A percentile compares a stretch with the other conserved stretches of the same genome.
Evolutionary conservation across 1,140 invertebrate species (phyloP).

Genomic region (Pachypsylla venusta): DNA sequence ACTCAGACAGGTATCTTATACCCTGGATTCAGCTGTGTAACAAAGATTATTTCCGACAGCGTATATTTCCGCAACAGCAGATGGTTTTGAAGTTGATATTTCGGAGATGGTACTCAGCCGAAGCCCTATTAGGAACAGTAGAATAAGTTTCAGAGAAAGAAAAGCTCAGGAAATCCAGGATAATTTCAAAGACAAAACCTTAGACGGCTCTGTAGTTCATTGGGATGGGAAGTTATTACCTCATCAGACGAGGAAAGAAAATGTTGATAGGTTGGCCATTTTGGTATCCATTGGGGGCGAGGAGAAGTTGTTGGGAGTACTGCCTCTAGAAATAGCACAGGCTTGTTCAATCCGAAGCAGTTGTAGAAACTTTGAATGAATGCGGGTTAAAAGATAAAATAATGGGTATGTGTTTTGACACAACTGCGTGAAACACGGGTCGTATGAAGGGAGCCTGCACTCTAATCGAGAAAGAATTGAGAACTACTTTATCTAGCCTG

Average conservation of each 20-base stretch:
- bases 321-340: not conserved
- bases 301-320: not conserved
- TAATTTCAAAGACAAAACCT: too few species aligned
- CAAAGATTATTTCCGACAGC: too few species aligned
- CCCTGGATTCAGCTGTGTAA: too few species aligned
- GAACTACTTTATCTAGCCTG: constrained; percentile 11
- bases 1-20: too few species aligned
- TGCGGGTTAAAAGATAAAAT: constrained; percentile 6
- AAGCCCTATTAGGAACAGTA: too few species aligned
- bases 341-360: constrained; percentile 10
- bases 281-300: not conserved
- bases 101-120: too few species aligned
- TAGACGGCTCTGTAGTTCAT: too few species aligned
- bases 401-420: constrained; percentile 11
- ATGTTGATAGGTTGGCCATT: not conserved
- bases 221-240: too few species aligned
- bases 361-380: constrained; percentile 8
- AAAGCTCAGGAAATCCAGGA: too few species aligned
- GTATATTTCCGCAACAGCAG: too few species aligned
- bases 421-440: constrained; percentile 10
- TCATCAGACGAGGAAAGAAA: not conserved
- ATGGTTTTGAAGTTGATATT: too few species aligned
- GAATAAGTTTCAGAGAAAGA: too few species aligned
- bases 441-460: constrained; percentile 10
- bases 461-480: constrained; percentile 11